A percentile compares a stretch with the other conserved stretches of the same genome.
Conservation (phyloP, 2,888 invertebrate genomes). For the Plagodis dolabraria region DNA sequence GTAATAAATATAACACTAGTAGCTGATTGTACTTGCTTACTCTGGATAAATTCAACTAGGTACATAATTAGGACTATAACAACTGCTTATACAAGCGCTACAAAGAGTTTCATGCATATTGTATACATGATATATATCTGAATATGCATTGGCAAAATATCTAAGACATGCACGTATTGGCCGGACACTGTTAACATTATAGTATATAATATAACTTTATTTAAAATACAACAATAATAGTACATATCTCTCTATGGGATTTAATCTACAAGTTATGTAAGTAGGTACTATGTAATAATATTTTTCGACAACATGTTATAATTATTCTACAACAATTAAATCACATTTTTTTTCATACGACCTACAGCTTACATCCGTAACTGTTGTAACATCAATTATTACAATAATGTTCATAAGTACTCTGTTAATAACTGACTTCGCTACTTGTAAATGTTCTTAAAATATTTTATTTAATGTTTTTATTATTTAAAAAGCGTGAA, state of each 20-base stretch:
- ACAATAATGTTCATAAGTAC: slow-evolving; percentile 71
- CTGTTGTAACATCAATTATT: slow-evolving; percentile 57
- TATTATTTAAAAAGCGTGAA: slow-evolving; percentile 65
- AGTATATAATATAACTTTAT: slow-evolving; percentile 62
- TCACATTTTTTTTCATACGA: slow-evolving; percentile 75
- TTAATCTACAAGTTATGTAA: slow-evolving; percentile 74
- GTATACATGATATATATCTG: slow-evolving; percentile 58
- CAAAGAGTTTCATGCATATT: slow-evolving; percentile 62
- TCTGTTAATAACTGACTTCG: slow-evolving; percentile 67
- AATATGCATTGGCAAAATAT: slow-evolving; percentile 71
- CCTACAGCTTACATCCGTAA: slow-evolving; percentile 66
- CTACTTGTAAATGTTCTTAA: slow-evolving; percentile 81
- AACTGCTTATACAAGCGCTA: slow-evolving; percentile 62
- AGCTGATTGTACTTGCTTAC: slow-evolving; percentile 75
- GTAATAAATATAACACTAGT: slow-evolving; percentile 52
- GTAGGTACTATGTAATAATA: slow-evolving; percentile 62
- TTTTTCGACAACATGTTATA: slow-evolving; percentile 71
- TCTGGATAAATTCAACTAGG: slow-evolving; percentile 57
- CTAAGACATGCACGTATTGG: slow-evolving; percentile 74
- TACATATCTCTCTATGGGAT: slow-evolving; percentile 76
- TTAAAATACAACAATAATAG: slow-evolving; percentile 79
- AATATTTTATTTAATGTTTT: slow-evolving; percentile 68
- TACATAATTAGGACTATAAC: slow-evolving; percentile 50
- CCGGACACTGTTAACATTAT: slow-evolving; percentile 76
- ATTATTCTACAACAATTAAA: slow-evolving; percentile 78